Percentiles rank a stretch among this genome's conserved stretches.
Evolutionary conservation across 2,888 invertebrate genomes (phyloP).

Genomic region (Arge pagana): DNA sequence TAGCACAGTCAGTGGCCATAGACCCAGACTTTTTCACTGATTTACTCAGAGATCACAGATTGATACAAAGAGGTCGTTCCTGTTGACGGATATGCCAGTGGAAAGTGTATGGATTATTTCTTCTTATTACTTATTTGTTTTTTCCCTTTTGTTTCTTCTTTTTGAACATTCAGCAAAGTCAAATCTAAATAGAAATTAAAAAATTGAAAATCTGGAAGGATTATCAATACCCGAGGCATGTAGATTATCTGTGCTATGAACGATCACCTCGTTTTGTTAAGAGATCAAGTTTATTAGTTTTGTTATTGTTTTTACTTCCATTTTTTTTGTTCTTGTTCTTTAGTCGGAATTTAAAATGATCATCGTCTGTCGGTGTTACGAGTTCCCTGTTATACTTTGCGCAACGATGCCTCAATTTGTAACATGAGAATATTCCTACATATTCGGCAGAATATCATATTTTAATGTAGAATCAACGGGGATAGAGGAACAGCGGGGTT

Average conservation of each 20-base stretch:
- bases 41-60: constrained; percentile 22
- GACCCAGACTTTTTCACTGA: constrained; percentile 20
- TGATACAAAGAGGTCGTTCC: constrained; percentile 21
- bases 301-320: background rate
- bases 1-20: constrained; percentile 21
- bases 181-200: too few species aligned
- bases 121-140: background rate
- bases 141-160: background rate
- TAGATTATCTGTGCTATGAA: too few species aligned
- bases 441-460: too few species aligned
- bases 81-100: constrained; percentile 21
- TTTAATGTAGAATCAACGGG: too few species aligned
- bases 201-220: too few species aligned
- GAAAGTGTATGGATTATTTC: constrained; percentile 3
- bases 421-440: background rate
- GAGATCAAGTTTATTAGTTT: too few species aligned
- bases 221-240: too few species aligned
- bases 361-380: constrained; percentile 15
- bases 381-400: constrained; percentile 15
- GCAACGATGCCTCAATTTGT: constrained; percentile 2
- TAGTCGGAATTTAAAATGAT: background rate
- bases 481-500: too few species aligned
- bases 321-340: background rate
- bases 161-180: too few species aligned
- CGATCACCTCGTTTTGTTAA: too few species aligned